Percentiles rank a stretch among this genome's conserved stretches.
Evolutionary conservation across 2,113 vertebrate species (phyloP).

Genomic region (Typhlomys cinereus): DNA sequence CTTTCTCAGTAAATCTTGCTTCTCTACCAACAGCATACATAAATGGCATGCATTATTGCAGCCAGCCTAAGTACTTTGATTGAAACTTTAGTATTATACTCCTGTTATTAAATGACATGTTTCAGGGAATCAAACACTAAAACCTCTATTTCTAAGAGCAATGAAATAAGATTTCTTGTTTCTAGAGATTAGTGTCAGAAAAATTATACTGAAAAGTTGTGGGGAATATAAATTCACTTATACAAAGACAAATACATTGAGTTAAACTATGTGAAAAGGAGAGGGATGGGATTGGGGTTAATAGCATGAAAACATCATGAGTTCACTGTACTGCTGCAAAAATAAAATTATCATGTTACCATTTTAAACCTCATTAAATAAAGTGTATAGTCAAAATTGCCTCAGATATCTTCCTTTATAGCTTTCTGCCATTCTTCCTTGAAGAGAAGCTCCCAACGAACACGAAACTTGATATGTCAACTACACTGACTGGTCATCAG

Average conservation of each 20-base stretch:
- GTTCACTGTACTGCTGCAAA: too few species aligned
- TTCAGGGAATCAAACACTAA: conserved; percentile 37
- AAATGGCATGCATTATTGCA: conserved; percentile 52
- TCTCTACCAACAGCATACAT: not conserved
- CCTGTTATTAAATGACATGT: conserved; percentile 42
- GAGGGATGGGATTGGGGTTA: too few species aligned
- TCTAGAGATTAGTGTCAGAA: conserved; percentile 23
- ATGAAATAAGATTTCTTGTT: conserved; percentile 54
- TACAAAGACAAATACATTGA: not conserved
- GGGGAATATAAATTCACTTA: not conserved
- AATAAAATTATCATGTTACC: not conserved
- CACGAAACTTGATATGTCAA: too few species aligned
- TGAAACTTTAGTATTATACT: not conserved
- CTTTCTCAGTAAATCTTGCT: conserved; percentile 13
- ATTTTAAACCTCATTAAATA: too few species aligned
- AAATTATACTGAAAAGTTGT: conserved; percentile 7
- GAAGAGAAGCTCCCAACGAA: too few species aligned
- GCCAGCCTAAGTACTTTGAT: conserved; percentile 54
- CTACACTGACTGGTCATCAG: too few species aligned
- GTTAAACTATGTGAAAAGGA: too few species aligned
- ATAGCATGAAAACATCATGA: too few species aligned
- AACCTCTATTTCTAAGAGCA: not conserved
- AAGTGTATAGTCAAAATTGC: too few species aligned
- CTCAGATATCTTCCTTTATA: too few species aligned
- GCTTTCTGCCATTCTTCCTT: too few species aligned